These are phyloP conservation scores for Notiomystis cincta DNA, from an alignment of 2,113 vertebrate genomes.

Conservation along the genomic window DNA sequence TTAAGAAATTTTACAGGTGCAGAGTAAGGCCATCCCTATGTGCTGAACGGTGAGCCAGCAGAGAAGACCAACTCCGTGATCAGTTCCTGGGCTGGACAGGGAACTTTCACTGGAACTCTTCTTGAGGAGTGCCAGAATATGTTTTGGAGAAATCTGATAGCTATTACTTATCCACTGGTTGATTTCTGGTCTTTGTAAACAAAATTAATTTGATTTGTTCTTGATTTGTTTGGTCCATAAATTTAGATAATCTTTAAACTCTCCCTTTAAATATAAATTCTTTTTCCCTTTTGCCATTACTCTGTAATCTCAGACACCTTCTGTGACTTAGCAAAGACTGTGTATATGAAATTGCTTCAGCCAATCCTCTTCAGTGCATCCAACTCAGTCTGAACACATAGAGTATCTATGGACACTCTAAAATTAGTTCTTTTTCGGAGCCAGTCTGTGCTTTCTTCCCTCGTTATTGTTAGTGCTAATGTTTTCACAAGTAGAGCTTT, in stretches of 20 bases:
- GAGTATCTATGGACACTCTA: background rate
- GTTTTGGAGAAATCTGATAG: background rate
- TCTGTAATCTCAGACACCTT: background rate
- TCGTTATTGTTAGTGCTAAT: background rate
- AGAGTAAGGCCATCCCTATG: background rate
- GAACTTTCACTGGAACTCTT: background rate
- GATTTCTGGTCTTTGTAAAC: background rate
- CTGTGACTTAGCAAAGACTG: background rate
- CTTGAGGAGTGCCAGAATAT: background rate
- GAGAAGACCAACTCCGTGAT: background rate
- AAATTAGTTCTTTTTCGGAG: background rate
- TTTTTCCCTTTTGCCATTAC: background rate
- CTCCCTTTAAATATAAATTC: background rate
- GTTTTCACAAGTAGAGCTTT: background rate
- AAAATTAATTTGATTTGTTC: background rate
- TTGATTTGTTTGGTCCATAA: background rate
- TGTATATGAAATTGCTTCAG: background rate
- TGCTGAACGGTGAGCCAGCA: background rate
- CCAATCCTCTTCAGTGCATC: background rate
- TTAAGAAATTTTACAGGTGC: background rate
- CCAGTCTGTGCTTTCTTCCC: background rate
- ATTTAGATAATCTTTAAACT: background rate
- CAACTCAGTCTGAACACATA: background rate
- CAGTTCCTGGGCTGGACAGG: background rate
- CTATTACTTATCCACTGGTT: background rate